Base-by-base conservation (phyloP, 2,797 vertebrate species). In the Forpus xanthops region DNA sequence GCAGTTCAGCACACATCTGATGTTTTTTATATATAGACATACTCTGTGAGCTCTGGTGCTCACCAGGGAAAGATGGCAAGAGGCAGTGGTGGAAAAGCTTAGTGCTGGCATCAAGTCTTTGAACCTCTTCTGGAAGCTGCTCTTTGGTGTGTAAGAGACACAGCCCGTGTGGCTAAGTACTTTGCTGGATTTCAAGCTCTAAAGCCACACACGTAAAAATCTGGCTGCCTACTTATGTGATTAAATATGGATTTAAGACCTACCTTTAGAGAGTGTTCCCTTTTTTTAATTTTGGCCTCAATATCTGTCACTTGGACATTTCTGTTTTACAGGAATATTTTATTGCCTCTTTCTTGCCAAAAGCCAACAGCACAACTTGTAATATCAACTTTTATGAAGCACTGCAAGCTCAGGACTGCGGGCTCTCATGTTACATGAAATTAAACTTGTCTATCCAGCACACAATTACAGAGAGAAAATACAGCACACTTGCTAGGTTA, bases 371-470 rank as follows among this genome's bases (percentile, higher is more conserved):
- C n/a, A 82, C 37, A 79, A 84, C 55, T 50, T 58, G 52, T 33
- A 92, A 90, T 70, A 90, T n/a, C 39, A 71, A 67, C 77, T 94
- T 86, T 94, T 82, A 95, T 50, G 60, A 88, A 95, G 81, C 55
- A 70, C 62, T 78, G 78, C 42, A 81, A 92, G 50, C 42, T 92
- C 28, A 18, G 77, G 76, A 71, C 60, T 71, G 67, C 44, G 79
- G 73, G 44, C 42, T 96, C 83, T 96, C 87, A 80, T 19, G 50
- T 96, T 95, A 96, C 92, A 87, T 49, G 74, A 80, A 89, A 96
- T 94, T 85, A 94, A 94, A 89, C 31, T 88, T 93, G 93, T 89
- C 89, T 93, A 68, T 92, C 91, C 86, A 71, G 61, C 0, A 18
- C 88, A 80, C 78, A 93, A 87, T 84, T 92, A 81, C 53, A 84